These are phyloP conservation scores for Myiotriccus ornatus DNA, from an alignment of 2,797 vertebrate genomes.

Conservation along the genomic window DNA sequence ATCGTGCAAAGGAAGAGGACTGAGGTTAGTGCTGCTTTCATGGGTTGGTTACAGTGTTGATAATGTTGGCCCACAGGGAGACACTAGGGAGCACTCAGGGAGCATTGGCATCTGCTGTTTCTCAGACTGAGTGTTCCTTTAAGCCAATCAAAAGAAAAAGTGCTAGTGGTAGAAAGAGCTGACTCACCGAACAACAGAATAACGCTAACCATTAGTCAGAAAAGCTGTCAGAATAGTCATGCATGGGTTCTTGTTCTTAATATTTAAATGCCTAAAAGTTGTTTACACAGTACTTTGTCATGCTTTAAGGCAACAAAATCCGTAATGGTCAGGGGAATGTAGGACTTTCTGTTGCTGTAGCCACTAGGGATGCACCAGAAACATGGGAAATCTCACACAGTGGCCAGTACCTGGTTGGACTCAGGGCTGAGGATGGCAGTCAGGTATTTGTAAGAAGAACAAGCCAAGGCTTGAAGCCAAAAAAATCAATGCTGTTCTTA, in stretches of 20 bases:
- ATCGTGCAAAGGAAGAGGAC: neutral
- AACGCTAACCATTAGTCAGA: neutral
- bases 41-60: neutral
- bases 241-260: neutral
- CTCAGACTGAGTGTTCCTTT: neutral
- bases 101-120: neutral
- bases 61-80: neutral
- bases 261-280: neutral
- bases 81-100: neutral
- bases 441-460: neutral
- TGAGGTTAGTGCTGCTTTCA: accelerated
- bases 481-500: neutral
- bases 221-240: neutral
- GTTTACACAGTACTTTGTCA: neutral
- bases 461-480: neutral
- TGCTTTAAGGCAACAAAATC: neutral
- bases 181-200: neutral
- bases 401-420: neutral
- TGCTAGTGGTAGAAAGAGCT: neutral
- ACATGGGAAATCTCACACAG: neutral
- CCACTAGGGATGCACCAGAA: neutral
- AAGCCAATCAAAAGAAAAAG: neutral
- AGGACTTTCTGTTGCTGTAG: neutral
- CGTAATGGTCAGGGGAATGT: neutral
- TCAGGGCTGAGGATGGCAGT: neutral